These are phyloP conservation scores for Nerophis ophidion DNA, from an alignment of 2,113 vertebrate genomes.

Conservation along the genomic window DNA sequence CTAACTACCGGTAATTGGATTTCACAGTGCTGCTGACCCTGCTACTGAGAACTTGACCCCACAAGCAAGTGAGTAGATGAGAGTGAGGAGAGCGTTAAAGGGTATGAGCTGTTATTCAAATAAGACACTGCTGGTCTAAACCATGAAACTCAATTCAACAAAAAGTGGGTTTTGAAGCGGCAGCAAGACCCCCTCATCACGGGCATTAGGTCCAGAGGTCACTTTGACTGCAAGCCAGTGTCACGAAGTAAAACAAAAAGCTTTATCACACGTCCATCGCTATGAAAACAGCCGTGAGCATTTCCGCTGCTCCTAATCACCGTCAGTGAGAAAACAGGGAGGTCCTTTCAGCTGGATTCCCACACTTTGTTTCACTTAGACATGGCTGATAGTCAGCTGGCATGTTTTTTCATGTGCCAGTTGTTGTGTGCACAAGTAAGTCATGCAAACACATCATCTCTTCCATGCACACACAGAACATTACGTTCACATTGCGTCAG, in stretches of 20 bases:
- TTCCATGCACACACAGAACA: not conserved
- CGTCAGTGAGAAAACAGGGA: conserved; percentile 53
- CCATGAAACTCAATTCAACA: not conserved
- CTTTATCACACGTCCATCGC: conserved; percentile 29
- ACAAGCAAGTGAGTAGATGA: too few relatives aligned
- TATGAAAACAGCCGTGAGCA: conserved; percentile 70
- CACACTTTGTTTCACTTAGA: conserved; percentile 40
- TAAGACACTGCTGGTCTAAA: too few relatives aligned
- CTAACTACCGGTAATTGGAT: too few relatives aligned
- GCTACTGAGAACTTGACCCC: too few relatives aligned
- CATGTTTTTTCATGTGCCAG: not conserved
- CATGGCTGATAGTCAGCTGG: conserved; percentile 30
- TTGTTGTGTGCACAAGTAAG: not conserved
- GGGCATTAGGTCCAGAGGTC: conserved; percentile 38
- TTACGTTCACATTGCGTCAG: conserved; percentile 40
- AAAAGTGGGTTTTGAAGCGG: conserved; percentile 10
- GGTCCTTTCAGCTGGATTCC: conserved; percentile 44
- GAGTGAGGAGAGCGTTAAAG: too few relatives aligned
- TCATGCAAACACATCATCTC: not conserved
- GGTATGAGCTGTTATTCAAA: too few relatives aligned
- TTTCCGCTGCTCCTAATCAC: conserved; percentile 65
- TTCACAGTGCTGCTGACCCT: too few relatives aligned
- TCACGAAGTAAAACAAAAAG: conserved; percentile 61
- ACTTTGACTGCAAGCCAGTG: conserved; percentile 38
- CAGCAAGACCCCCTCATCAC: conserved; percentile 37